Percentiles rank a stretch among this genome's conserved stretches.
phyloP scores from a whole-genome alignment of 2,888 invertebrate species.

The Imbricaverruca yamaguchii region DNA sequence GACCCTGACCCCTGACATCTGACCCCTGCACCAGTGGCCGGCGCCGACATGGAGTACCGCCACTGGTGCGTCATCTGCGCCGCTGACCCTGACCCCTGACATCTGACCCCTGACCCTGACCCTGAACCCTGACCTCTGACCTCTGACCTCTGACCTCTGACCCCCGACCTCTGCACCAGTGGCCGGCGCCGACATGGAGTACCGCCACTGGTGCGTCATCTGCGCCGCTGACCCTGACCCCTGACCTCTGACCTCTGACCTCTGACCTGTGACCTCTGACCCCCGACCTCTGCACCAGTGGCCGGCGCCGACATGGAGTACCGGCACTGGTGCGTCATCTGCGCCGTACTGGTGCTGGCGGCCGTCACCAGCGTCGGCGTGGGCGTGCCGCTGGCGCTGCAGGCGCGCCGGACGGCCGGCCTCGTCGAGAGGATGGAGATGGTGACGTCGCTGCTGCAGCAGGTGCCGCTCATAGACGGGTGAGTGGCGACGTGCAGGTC shows the following conservation, averaged over 20 bases:
- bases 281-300: neutral
- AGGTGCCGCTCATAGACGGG: constrained; percentile 26
- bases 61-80: constrained; percentile 28
- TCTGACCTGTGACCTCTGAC: too few relatives aligned
- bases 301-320: constrained; percentile 4
- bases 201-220: too few relatives aligned
- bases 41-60: neutral
- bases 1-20: too few relatives aligned
- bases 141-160: too few relatives aligned
- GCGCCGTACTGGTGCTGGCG: constrained; percentile 33
- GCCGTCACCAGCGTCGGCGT: constrained; percentile 34
- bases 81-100: too few relatives aligned
- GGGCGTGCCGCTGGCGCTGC: constrained; percentile 33
- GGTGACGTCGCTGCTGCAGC: constrained; percentile 10
- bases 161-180: too few relatives aligned
- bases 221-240: too few relatives aligned
- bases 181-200: too few relatives aligned
- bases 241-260: too few relatives aligned
- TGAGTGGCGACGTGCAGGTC: neutral
- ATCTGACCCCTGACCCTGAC: too few relatives aligned
- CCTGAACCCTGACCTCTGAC: constrained; percentile 29
- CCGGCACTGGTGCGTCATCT: constrained; percentile 24
- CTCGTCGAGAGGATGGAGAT: constrained; percentile 25
- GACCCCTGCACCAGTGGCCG: neutral
- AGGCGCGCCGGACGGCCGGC: constrained; percentile 30